A percentile compares a stretch with the other conserved stretches of the same genome.
Conservation (phyloP, 1,140 invertebrate genomes). For the Thaumetopoea pityocampa region DNA sequence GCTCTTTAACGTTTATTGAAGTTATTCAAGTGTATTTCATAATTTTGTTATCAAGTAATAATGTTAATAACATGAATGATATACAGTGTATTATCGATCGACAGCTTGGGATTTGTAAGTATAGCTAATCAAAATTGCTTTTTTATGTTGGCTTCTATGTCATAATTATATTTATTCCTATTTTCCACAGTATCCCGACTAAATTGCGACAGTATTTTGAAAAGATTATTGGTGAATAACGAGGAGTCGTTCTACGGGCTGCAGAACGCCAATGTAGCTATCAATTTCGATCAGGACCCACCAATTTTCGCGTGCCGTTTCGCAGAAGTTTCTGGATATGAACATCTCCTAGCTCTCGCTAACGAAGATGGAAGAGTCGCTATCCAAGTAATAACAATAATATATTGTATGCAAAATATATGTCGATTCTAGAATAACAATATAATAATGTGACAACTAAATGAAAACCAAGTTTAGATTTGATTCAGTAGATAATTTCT, state of each 20-base stretch:
- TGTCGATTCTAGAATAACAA: no score
- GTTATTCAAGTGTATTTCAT: background rate
- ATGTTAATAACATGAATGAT: constrained; percentile 46
- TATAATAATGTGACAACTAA: no score
- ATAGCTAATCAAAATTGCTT: constrained; percentile 10
- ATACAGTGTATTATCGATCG: constrained; percentile 66
- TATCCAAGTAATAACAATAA: constrained; percentile 72
- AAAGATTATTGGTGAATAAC: constrained; percentile 60
- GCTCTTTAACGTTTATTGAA: no score
- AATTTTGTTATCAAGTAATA: constrained; percentile 19
- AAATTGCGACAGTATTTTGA: constrained; percentile 69
- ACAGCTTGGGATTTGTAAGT: constrained; percentile 68
- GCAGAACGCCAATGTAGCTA: constrained; percentile 51
- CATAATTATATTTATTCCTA: no score
- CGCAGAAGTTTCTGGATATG: constrained; percentile 76
- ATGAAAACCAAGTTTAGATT: no score
- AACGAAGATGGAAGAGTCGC: constrained; percentile 89
- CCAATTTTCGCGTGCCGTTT: constrained; percentile 82
- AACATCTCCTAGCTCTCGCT: constrained; percentile 85
- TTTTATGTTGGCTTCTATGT: no score
- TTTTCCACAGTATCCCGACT: no score
- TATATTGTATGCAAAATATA: no score
- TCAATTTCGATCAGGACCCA: constrained; percentile 74
- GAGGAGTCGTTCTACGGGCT: constrained; percentile 77
- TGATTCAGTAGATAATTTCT: no score